Percentiles rank a stretch among this genome's conserved stretches.
phyloP scores from a whole-genome alignment of 2,113 vertebrate genomes.

The Semnornis frantzii region DNA sequence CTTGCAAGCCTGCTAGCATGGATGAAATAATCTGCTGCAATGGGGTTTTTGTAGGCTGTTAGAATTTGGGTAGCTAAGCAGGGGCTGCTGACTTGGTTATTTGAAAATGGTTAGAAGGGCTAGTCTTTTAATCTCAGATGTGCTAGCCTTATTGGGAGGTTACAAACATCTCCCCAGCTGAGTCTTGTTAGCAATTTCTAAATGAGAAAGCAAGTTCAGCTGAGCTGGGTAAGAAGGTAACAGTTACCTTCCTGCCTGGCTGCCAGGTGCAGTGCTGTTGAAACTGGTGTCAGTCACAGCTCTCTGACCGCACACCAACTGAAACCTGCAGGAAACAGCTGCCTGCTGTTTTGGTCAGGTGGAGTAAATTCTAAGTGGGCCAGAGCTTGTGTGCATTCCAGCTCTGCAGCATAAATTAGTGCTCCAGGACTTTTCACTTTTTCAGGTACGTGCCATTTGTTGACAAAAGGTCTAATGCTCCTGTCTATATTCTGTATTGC shows the following conservation, averaged over 20 bases:
- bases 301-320: background rate
- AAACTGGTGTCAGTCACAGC: background rate
- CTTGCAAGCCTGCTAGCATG: background rate
- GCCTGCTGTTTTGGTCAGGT: background rate
- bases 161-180: background rate
- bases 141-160: background rate
- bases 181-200: background rate
- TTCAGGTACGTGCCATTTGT: background rate
- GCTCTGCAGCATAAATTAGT: background rate
- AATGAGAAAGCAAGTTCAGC: background rate
- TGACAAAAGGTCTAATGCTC: background rate
- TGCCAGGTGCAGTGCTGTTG: background rate
- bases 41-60: background rate
- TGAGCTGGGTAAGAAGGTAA: background rate
- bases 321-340: slow-evolving; percentile 19
- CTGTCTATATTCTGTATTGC: background rate
- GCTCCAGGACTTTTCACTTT: background rate
- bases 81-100: background rate
- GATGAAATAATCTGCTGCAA: background rate
- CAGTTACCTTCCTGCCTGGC: background rate
- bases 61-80: background rate
- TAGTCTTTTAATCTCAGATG: background rate
- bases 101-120: background rate
- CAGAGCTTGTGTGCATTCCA: background rate
- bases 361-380: background rate